Conservation (phyloP, 2,797 vertebrate species). For the Gymnodraco acuticeps region DNA sequence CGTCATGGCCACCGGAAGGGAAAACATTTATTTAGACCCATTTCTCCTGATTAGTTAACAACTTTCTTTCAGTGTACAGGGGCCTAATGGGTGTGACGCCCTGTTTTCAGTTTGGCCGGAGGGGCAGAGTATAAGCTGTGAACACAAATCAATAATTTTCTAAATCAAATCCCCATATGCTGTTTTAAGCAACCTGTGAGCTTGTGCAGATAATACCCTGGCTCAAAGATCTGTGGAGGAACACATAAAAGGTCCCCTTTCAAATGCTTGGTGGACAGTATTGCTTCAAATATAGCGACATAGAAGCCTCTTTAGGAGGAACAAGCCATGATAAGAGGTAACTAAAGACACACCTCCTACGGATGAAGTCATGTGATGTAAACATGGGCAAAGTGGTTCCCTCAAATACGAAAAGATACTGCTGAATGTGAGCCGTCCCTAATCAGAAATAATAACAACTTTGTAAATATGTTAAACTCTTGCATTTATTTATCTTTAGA, state of each 20-base stretch:
- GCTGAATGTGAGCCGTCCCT: neutral
- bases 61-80: constrained; percentile 63
- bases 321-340: constrained; percentile 51
- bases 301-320: constrained; percentile 32
- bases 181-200: constrained; percentile 12
- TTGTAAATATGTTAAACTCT: neutral
- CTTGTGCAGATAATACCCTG: neutral
- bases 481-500: neutral
- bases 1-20: neutral
- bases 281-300: neutral
- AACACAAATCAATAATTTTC: constrained; percentile 72
- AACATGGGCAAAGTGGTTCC: neutral
- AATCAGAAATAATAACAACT: neutral
- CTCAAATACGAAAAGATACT: neutral
- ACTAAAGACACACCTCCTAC: constrained; percentile 29
- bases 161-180: constrained; percentile 33
- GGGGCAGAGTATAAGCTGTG: constrained; percentile 44
- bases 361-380: neutral
- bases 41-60: constrained; percentile 49
- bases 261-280: neutral
- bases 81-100: constrained; percentile 48
- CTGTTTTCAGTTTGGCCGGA: constrained; percentile 21
- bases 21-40: constrained; percentile 8
- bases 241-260: neutral
- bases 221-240: neutral